Conservation (phyloP, 2,113 vertebrate genomes). For the Ia io region DNA sequence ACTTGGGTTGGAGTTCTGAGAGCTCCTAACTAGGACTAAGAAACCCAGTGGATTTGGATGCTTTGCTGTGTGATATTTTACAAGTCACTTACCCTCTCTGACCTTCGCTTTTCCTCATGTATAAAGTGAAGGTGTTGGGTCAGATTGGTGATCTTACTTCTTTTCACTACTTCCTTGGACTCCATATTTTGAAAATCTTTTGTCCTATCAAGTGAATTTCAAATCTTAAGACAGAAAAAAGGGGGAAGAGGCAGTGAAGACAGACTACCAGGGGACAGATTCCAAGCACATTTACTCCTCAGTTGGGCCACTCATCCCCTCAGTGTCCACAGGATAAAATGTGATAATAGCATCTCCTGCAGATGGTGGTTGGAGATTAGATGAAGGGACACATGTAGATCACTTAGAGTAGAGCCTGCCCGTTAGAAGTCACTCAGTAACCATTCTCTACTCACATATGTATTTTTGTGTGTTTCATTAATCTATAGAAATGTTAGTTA, state of each 20-base stretch:
- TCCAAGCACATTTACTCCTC: no score
- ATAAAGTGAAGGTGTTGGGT: neutral
- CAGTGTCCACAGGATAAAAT: neutral
- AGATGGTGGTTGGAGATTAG: neutral
- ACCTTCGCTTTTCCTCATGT: neutral
- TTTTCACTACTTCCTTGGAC: neutral
- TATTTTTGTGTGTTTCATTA: neutral
- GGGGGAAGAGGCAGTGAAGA: neutral
- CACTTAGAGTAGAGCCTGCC: neutral
- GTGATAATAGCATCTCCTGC: neutral
- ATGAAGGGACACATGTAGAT: neutral
- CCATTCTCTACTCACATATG: no score
- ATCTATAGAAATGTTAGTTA: neutral
- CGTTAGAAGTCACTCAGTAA: neutral
- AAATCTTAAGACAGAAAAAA: neutral
- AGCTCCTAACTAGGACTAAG: neutral
- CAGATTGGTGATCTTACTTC: neutral
- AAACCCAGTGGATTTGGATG: neutral
- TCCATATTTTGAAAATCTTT: neutral
- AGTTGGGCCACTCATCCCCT: neutral
- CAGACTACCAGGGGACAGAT: neutral
- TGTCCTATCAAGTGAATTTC: neutral
- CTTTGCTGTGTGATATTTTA: neutral
- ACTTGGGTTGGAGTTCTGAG: neutral
- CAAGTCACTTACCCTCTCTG: neutral